Evolutionary conservation across 2,888 invertebrate genomes (phyloP), one percentile per base, ranked within the genome.

Genomic region (Melanargia galathea): DNA sequence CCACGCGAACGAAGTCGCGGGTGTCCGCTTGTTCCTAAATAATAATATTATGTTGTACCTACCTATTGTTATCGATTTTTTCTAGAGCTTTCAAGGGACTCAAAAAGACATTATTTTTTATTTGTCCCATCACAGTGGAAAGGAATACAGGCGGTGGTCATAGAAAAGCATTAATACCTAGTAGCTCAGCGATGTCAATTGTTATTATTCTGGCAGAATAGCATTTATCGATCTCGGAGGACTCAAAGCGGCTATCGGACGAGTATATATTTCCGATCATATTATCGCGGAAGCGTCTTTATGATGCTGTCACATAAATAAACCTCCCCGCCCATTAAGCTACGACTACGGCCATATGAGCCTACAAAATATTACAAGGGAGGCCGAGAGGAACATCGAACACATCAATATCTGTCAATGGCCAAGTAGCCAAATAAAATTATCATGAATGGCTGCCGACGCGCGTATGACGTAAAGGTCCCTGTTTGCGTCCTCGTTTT

Each of bases 331-430:
- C 67, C 79, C 81, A 86, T 87, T 87, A 87, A 77, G 76, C 57
- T 71, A 61, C 68, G 72, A 71, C 71, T 59, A 67, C 60, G 72
- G 73, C 70, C 74, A 78, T 72, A 72, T 75, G 80, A 77, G 77
- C 75, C 76, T 70, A 75, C 61, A 77, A 81, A 81, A 82, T 80
- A 82, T 81, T 72, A 77, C 73, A 75, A 75, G 82, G 82, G 79
- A 78, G 80, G 70, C 77, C 78, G 77, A 69, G 77, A 74, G 72
- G 75, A 79, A 78, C 67, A 76, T 76, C 71, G 80, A 71, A 75
- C 77, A 76, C 89, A 90, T 90, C 88, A 88, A 90, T 91, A 87
- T 82, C 88, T 86, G 89, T 86, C 90, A 83, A 78, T 84, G 76
- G 83, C 80, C 81, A 74, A 83, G 83, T 80, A 84, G 82, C 87